Conservation (phyloP, 2,888 invertebrate species). For the Julus scandinavius region DNA sequence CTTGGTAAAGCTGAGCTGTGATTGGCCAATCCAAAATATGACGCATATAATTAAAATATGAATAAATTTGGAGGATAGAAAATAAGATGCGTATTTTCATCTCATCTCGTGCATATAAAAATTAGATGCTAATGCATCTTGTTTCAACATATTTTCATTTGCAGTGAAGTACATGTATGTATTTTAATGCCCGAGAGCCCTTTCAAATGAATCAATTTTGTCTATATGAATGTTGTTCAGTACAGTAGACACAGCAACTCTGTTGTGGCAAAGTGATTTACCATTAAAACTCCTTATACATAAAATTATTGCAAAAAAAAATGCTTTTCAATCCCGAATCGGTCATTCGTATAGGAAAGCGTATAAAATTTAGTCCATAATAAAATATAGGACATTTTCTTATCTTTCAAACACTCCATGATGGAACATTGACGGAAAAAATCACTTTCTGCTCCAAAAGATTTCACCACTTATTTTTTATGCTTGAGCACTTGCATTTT, state of each 20-base stretch:
- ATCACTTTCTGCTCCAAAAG: not conserved
- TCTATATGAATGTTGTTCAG: not conserved
- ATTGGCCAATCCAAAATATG: too few relatives aligned
- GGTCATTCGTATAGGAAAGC: not conserved
- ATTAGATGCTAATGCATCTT: too few relatives aligned
- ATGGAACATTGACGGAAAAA: slow-evolving; percentile 8
- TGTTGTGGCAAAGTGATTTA: not conserved
- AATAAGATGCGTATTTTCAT: too few relatives aligned
- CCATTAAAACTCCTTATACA: not conserved
- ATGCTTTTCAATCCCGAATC: slow-evolving; percentile 6
- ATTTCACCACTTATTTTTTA: slow-evolving; percentile 31
- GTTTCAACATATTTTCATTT: too few relatives aligned
- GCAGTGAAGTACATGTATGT: too few relatives aligned
- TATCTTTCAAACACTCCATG: slow-evolving; percentile 26
- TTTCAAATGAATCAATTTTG: not conserved
- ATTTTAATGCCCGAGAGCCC: too few relatives aligned
- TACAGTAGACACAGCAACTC: not conserved
- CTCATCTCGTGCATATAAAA: too few relatives aligned
- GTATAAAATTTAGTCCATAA: not conserved
- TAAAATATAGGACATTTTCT: not conserved
- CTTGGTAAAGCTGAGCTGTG: too few relatives aligned
- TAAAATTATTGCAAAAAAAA: not conserved
- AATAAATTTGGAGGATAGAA: too few relatives aligned
- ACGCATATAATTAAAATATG: too few relatives aligned
- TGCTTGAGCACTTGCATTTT: slow-evolving; percentile 30